Conservation (phyloP, 2,888 invertebrate genomes). For the Coenonympha arcania region DNA sequence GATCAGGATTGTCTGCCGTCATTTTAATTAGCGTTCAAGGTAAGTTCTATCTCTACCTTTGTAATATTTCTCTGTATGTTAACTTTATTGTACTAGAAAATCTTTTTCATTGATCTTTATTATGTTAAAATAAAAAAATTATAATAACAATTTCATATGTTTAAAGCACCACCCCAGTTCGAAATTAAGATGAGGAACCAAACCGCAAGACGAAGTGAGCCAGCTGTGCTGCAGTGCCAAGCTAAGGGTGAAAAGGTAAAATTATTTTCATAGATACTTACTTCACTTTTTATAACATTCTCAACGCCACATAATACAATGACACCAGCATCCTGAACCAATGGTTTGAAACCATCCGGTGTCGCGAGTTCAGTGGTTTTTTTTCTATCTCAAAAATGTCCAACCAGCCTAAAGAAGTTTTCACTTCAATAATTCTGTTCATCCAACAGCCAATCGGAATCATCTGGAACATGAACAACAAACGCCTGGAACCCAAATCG, state of each 20-base stretch:
- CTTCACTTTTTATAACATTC: too few species aligned
- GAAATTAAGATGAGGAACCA: slow-evolving; percentile 93
- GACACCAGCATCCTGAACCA: too few species aligned
- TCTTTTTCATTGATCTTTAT: not conserved
- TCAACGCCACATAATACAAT: too few species aligned
- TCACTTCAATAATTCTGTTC: not conserved
- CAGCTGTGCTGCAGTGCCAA: slow-evolving; percentile 92
- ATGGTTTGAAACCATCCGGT: too few species aligned
- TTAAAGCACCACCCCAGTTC: slow-evolving; percentile 70
- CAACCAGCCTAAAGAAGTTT: too few species aligned
- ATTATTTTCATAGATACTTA: not conserved
- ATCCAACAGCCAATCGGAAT: slow-evolving; percentile 84
- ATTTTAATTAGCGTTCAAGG: slow-evolving; percentile 95
- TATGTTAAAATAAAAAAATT: not conserved
- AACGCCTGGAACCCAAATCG: slow-evolving; percentile 89
- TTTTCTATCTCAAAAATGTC: too few species aligned
- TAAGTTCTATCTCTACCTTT: too few species aligned
- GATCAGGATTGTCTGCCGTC: slow-evolving; percentile 94
- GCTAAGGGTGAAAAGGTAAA: slow-evolving; percentile 89
- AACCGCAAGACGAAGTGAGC: slow-evolving; percentile 91
- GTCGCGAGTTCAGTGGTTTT: too few species aligned
- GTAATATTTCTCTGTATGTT: too few species aligned
- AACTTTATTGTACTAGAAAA: too few species aligned
- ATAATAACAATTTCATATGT: not conserved
- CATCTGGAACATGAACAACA: slow-evolving; percentile 95